A percentile compares a stretch with the other conserved stretches of the same genome.
phyloP scores from a whole-genome alignment of 2,113 vertebrate genomes.

The Egretta garzetta region DNA sequence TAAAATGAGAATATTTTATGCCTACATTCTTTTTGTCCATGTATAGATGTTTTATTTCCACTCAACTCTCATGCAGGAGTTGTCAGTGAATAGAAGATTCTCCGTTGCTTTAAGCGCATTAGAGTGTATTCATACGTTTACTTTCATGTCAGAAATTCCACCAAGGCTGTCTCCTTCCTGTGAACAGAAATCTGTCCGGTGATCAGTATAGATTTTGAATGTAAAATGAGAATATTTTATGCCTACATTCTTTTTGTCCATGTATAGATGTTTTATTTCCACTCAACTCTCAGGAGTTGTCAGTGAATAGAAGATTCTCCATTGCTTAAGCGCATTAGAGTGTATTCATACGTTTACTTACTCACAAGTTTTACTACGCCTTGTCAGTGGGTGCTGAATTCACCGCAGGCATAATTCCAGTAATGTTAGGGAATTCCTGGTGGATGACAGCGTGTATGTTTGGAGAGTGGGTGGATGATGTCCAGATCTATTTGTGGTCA shows the following conservation, averaged over 20 bases:
- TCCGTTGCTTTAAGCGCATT: background rate
- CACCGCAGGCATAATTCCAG: background rate
- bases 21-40: background rate
- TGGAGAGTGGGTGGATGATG: background rate
- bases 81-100: background rate
- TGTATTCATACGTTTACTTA: background rate
- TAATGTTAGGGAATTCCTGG: background rate
- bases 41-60: background rate
- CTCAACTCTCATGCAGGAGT: background rate
- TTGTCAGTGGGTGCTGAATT: background rate
- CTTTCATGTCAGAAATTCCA: too few relatives aligned
- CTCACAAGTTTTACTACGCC: background rate
- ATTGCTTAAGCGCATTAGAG: background rate
- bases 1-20: conserved; percentile 25
- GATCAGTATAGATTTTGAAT: background rate
- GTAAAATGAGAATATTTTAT: conserved; percentile 26
- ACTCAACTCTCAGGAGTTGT: background rate
- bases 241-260: background rate
- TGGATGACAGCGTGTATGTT: background rate
- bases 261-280: background rate
- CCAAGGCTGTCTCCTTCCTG: background rate
- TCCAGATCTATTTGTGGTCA: background rate
- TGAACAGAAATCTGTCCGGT: background rate
- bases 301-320: background rate
- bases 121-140: background rate